Evolutionary conservation across 2,888 invertebrate species (phyloP), one percentile per base, ranked within the genome.

Genomic region (Amitus sp.): DNA sequence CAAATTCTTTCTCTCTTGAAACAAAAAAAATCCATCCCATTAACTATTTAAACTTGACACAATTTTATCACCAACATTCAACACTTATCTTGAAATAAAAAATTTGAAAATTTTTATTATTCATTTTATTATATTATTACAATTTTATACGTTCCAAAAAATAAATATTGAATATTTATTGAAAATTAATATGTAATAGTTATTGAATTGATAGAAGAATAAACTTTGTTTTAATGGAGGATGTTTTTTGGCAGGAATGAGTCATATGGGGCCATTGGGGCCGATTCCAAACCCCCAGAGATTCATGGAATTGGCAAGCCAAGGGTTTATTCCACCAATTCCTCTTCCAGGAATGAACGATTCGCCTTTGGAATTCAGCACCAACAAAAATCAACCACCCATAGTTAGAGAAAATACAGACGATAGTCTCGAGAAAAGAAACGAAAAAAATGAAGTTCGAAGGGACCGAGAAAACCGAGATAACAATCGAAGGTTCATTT

Each of bases 301-400:
- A 57, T 82, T 82, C 42, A 82, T 82, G 76, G 82, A 82, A 62
- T 54, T 82, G 45, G 74, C 82, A 9, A 73, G 77, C 55, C 81
- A 79, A 65, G 79, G 82, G 27, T 82, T 82, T 65, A 77, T 80
- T 17, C 78, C 80, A 6, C 76, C 79, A 0, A 69, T 81, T 65
- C 72, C 81, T 19, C 62, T 82, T 34, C 82, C 86, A n/a, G 85
- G 85, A 1, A 83, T 87, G 76, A 88, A 87, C 66, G 87, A 88
- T 72, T 84, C 84, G 17, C 88, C 89, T 0, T 76, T 89, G 43
- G 87, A 89, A 71, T 89, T 89, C 75, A 87, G 87, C 69, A 84
- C 83, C 33, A 86, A 84, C 68, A 88, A 87, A 73, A 86, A 85
- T 77, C 88, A 86, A 73, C 86, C 85, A 47, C 85, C 86, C 19